A percentile compares a stretch with the other conserved stretches of the same genome.
Conservation (phyloP, 2,888 invertebrate species). For the Leptodirus hochenwartii region DNA sequence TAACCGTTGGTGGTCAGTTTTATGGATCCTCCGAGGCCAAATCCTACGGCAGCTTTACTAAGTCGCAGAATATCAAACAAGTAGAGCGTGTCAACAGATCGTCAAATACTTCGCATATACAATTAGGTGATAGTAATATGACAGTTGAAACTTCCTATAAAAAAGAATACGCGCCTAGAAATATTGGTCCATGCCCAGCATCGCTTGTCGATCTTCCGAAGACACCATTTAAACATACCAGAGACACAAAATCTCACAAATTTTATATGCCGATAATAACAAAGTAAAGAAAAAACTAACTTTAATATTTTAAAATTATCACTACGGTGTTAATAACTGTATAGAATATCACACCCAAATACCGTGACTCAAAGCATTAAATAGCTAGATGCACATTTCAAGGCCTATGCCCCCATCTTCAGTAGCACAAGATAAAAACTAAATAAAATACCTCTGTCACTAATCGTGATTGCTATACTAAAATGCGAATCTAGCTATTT, state of each 20-base stretch:
- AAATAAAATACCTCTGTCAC: no score
- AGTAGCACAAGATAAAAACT: no score
- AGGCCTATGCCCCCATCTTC: no score
- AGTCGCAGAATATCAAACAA: conserved; percentile 28
- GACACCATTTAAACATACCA: conserved; percentile 66
- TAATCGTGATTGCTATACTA: no score
- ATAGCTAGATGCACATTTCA: no score
- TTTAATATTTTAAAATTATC: no score
- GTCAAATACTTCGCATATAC: conserved; percentile 58
- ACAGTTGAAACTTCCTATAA: conserved; percentile 50
- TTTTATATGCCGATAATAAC: conserved; percentile 53
- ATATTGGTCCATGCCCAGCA: conserved; percentile 62
- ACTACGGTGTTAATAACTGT: no score
- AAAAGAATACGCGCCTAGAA: conserved; percentile 55
- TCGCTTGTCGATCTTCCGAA: conserved; percentile 54
- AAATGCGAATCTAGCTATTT: no score
- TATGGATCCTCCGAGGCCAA: conserved; percentile 55
- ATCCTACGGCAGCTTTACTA: conserved; percentile 48
- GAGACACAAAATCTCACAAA: conserved; percentile 70
- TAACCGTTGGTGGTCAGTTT: conserved; percentile 53
- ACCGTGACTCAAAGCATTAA: no score
- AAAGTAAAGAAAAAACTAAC: conserved; percentile 8
- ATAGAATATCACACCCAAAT: no score
- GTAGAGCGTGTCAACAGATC: conserved; percentile 40
- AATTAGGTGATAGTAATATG: conserved; percentile 44